Evolutionary conservation across 37 sponge, comb jelly and placozoan genomes (phyloP), one percentile per base, ranked within the genome.

Genomic region (Tethya wilhelma): DNA sequence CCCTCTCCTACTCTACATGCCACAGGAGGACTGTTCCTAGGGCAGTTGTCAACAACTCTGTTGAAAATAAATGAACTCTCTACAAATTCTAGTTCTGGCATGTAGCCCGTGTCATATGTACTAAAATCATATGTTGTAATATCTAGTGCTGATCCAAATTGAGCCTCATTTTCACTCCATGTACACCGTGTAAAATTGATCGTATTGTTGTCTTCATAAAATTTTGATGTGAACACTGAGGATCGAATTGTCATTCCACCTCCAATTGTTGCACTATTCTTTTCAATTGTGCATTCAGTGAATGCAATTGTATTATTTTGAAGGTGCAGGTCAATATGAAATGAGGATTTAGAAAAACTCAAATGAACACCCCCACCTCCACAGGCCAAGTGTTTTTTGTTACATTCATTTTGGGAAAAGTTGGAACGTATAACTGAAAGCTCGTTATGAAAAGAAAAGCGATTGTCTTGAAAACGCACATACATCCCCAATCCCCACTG

Each of bases 81-180:
- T 23, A 59, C 20, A 12, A 59, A 59, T 30, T 6, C 4, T 59
- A 30, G 44, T 40, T 31, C 22, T 0, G 77, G 63, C 5, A 62
- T 9, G n/a, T 56, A 62, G 2, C 64, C 77, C 26, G 20, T 32
- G 23, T 77, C 23, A 8, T n/a, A 4, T n/a, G 44, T 59, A 34
- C 31, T 43, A 20, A 60, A 62, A 12, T 41, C 60, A 39, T 77
- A 33, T 41, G 77, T 63, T 40, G 71, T 38, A 7, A 70, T 39
- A 38, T 70, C 71, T 22, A 70, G n/a, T 6, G 71, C 71, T 44
- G 71, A 34, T 44, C 71, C 71, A 43, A 39, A 4, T n/a, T 44
- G 46, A 38, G 71, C 71, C 6, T 22, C n/a, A 41, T 70, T 70
- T 22, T 38, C 4, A 22, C 12, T 7, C 71, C 71, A 70, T 7